Conservation (phyloP, 2,113 vertebrate genomes). For the Lethenteron reissneri region DNA sequence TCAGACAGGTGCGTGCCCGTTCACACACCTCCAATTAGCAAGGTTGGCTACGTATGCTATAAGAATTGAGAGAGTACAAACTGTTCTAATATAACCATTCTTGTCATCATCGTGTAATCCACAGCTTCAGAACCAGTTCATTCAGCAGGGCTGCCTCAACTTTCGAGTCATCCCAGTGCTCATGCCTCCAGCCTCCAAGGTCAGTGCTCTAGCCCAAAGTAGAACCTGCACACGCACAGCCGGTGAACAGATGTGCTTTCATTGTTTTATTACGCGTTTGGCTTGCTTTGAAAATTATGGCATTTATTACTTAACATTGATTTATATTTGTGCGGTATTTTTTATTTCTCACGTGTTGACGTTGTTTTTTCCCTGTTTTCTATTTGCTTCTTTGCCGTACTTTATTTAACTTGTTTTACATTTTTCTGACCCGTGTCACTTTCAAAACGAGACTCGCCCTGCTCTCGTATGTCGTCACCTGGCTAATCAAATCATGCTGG, state of each 20-base stretch:
- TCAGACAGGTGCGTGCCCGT: constrained; percentile 47
- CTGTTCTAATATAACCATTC: too few relatives aligned
- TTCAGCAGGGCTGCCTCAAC: constrained; percentile 80
- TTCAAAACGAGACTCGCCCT: background rate
- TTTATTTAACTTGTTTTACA: background rate
- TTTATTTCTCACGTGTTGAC: background rate
- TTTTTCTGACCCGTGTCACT: background rate
- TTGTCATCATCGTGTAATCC: too few relatives aligned
- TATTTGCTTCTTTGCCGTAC: too few relatives aligned
- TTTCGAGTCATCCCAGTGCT: constrained; percentile 79
- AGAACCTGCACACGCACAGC: background rate
- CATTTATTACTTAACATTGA: background rate
- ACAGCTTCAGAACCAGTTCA: constrained; percentile 87
- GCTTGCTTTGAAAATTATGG: background rate
- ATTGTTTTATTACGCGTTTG: background rate
- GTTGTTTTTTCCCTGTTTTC: too few relatives aligned
- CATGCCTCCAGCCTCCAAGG: constrained; percentile 61
- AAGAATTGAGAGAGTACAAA: too few relatives aligned
- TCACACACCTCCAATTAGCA: background rate
- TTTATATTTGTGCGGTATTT: background rate
- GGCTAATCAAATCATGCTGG: background rate
- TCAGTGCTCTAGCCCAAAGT: constrained; percentile 16
- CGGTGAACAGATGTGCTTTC: background rate
- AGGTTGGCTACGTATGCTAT: too few relatives aligned
- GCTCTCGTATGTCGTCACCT: background rate